Percentiles rank a stretch among this genome's conserved stretches.
Conservation (phyloP, 2,797 vertebrate genomes). For the Acanthurus leucopareius region DNA sequence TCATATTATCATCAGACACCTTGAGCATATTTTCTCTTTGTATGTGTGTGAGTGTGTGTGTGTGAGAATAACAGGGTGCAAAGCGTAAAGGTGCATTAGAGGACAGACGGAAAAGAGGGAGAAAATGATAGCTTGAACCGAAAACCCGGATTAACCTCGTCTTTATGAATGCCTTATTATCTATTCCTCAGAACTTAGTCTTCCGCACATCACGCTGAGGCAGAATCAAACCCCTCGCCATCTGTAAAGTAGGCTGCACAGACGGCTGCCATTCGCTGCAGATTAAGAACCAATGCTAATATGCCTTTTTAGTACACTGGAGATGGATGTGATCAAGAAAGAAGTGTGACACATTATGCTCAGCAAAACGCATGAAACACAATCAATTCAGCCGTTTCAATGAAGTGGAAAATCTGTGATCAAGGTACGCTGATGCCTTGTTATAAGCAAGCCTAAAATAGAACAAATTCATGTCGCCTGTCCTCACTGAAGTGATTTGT, state of each 20-base stretch:
- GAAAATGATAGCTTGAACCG: conserved; percentile 46
- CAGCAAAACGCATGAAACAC: conserved; percentile 57
- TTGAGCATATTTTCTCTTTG: conserved; percentile 71
- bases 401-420: conserved; percentile 52
- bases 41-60: conserved; percentile 29
- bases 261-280: conserved; percentile 62
- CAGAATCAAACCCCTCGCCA: conserved; percentile 64
- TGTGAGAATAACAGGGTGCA: conserved; percentile 50
- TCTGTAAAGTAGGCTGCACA: conserved; percentile 65
- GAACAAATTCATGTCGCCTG: conserved; percentile 31
- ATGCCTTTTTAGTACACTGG: conserved; percentile 48
- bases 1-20: conserved; percentile 75
- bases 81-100: conserved; percentile 62
- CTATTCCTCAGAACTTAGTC: conserved; percentile 49
- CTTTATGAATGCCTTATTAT: conserved; percentile 49
- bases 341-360: conserved; percentile 44
- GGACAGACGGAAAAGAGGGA: conserved; percentile 47
- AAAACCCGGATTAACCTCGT: conserved; percentile 58
- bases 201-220: conserved; percentile 39
- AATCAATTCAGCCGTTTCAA: conserved; percentile 59
- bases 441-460: conserved; percentile 51
- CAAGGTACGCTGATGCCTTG: conserved; percentile 19
- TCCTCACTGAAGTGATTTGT: conserved; percentile 43
- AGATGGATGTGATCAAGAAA: conserved; percentile 67
- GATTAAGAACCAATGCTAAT: conserved; percentile 75